Evolutionary conservation across 2,888 invertebrate species (phyloP).

Genomic region (Lumbricus terrestris): DNA sequence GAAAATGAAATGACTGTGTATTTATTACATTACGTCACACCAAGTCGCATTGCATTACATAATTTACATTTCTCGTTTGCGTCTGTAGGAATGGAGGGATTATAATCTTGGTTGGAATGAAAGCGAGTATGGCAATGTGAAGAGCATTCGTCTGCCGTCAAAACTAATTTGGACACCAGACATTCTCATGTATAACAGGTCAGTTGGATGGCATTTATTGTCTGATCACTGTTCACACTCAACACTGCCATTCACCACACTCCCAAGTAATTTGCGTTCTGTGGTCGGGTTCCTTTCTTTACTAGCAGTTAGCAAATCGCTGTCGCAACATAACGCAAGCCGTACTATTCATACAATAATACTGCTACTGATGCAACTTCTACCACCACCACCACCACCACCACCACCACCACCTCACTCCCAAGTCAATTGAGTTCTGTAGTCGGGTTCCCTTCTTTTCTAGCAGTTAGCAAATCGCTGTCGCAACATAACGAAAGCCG

Average conservation of each 20-base stretch:
- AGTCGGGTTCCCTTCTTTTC: too few relatives aligned
- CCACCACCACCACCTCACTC: neutral
- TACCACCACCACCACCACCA: too few relatives aligned
- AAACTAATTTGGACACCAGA: slow-evolving; percentile 45
- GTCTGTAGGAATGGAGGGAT: slow-evolving; percentile 42
- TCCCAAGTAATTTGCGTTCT: too few relatives aligned
- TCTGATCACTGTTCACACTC: too few relatives aligned
- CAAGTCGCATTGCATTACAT: neutral
- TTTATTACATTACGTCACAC: neutral
- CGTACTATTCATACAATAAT: neutral
- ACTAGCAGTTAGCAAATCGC: too few relatives aligned
- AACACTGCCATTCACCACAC: too few relatives aligned
- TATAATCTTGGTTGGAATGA: slow-evolving; percentile 44
- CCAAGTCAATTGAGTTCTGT: too few relatives aligned
- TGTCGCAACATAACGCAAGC: too few relatives aligned
- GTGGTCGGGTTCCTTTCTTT: too few relatives aligned
- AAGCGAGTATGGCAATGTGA: slow-evolving; percentile 42
- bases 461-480: too few relatives aligned
- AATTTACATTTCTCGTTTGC: neutral
- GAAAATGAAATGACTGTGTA: neutral
- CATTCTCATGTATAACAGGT: slow-evolving; percentile 47
- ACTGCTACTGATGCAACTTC: neutral
- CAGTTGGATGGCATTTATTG: neutral
- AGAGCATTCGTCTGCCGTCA: slow-evolving; percentile 42
- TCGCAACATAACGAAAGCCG: too few relatives aligned